Evolutionary conservation across 2,888 invertebrate genomes (phyloP), one percentile per base, ranked within the genome.

Genomic region (Morinoia aosen): DNA sequence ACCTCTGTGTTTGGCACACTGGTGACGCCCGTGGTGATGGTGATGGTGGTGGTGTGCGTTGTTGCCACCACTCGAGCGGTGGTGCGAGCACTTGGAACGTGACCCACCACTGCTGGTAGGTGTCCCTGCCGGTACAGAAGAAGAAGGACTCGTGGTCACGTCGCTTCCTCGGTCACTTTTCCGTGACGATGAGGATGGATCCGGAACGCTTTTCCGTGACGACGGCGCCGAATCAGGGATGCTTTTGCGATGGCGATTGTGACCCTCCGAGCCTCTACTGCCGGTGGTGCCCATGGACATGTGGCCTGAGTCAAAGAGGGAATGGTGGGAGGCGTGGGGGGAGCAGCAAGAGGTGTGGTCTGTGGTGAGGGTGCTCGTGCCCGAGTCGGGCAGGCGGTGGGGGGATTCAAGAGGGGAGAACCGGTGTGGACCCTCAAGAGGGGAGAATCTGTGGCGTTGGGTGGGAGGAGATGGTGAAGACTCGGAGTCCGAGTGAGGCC

Each of bases 231-330:
- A 40, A 39, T 90, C 90, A 39, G 90, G 48, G 90, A 48, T 19
- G 90, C 90, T 39, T 39, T 48, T 90, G 19, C 93, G 57, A n/a
- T 56, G 57, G 48, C 57, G 93, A 33, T 56, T 33, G 93, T 93
- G 93, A 25, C 57, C 48, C 57, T 93, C 93, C 5, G 93, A 93
- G 57, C 93, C 93, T 19, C 93, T 56, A 57, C 93, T 93, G 91
- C 97, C 97, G 14, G 97, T 96, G 91, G 97, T 97, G 11, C 97
- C 97, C 48, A 97, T 96, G 48, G 97, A 97, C 39, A 97, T 96
- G 56, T 97, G 96, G 61, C 97, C 97, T n/a, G 97, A 97, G 96
- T 97, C 97, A 91, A 96, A 96, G 95, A 96, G 96, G 95, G 97
- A 97, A 95, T 97, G 97, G 64, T 97, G 97, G 56, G 97, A 97